Conservation (phyloP, 2,797 vertebrate species). For the Oryzias dopingdopingensis region DNA sequence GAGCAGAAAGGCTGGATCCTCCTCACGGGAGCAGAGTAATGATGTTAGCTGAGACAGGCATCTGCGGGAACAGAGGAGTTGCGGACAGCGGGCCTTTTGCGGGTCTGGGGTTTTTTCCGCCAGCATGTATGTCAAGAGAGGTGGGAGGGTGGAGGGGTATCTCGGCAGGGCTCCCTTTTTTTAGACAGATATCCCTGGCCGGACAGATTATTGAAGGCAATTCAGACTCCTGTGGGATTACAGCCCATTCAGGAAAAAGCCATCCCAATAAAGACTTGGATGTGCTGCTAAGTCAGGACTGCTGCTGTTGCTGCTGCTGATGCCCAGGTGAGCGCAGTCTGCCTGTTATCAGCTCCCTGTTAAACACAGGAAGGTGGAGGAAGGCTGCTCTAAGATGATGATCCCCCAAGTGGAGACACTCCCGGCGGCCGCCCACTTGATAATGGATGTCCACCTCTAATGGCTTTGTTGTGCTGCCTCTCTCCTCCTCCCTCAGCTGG, state of each 20-base stretch:
- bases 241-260: slow-evolving; percentile 76
- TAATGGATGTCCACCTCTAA: slow-evolving; percentile 64
- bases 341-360: slow-evolving; percentile 70
- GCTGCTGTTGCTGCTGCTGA: slow-evolving; percentile 61
- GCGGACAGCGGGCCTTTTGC: slow-evolving; percentile 78
- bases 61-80: slow-evolving; percentile 80
- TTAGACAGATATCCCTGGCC: slow-evolving; percentile 78
- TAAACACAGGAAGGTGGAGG: slow-evolving; percentile 66
- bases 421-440: slow-evolving; percentile 58
- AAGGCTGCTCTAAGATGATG: slow-evolving; percentile 70
- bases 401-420: slow-evolving; percentile 61
- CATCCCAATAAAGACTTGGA: slow-evolving; percentile 76
- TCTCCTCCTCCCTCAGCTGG: slow-evolving; percentile 35
- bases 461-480: slow-evolving; percentile 36
- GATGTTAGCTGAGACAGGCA: slow-evolving; percentile 87
- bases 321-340: slow-evolving; percentile 75
- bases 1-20: slow-evolving; percentile 85
- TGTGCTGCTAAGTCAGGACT: slow-evolving; percentile 72
- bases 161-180: slow-evolving; percentile 66
- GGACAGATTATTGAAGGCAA: slow-evolving; percentile 84
- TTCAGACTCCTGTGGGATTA: slow-evolving; percentile 83
- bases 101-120: slow-evolving; percentile 71
- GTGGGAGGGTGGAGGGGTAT: slow-evolving; percentile 40
- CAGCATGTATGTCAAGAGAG: slow-evolving; percentile 63
- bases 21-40: slow-evolving; percentile 86